phyloP scores from a whole-genome alignment of 1,140 invertebrate species.

The Megathymus violae region DNA sequence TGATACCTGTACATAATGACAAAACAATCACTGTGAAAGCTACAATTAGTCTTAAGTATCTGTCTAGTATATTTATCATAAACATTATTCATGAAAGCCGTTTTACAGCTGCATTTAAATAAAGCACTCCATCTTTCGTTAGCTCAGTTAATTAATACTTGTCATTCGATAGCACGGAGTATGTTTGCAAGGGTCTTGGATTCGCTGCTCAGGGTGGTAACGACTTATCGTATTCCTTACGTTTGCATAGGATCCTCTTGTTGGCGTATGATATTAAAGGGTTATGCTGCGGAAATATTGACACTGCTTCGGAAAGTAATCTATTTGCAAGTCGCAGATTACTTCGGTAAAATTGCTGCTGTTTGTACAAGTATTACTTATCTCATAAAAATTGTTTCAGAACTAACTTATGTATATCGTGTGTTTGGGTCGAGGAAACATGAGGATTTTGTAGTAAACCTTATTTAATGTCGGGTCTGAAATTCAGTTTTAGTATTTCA shows the following conservation, averaged over 20 bases:
- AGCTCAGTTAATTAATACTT: constrained; percentile 49
- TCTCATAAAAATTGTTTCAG: background rate
- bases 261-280: constrained; percentile 39
- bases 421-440: too few relatives aligned
- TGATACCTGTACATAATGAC: too few relatives aligned
- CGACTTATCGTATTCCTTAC: constrained; percentile 42
- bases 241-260: constrained; percentile 47
- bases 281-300: constrained; percentile 38
- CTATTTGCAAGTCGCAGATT: constrained; percentile 37
- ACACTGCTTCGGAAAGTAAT: constrained; percentile 38
- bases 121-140: constrained; percentile 24
- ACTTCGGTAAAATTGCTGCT: constrained; percentile 26
- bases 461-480: too few relatives aligned
- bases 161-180: constrained; percentile 44
- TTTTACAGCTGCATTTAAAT: constrained; percentile 24
- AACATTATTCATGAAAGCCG: constrained; percentile 2
- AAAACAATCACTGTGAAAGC: background rate
- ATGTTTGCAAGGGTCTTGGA: constrained; percentile 44
- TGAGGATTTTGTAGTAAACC: too few relatives aligned
- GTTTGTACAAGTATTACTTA: constrained; percentile 15
- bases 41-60: background rate
- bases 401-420: too few relatives aligned
- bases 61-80: background rate
- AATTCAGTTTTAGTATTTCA: too few relatives aligned
- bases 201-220: constrained; percentile 41